Evolutionary conservation across 1,140 invertebrate genomes (phyloP), one percentile per base, ranked within the genome.

Genomic region (Scaptomyza pallida): DNA sequence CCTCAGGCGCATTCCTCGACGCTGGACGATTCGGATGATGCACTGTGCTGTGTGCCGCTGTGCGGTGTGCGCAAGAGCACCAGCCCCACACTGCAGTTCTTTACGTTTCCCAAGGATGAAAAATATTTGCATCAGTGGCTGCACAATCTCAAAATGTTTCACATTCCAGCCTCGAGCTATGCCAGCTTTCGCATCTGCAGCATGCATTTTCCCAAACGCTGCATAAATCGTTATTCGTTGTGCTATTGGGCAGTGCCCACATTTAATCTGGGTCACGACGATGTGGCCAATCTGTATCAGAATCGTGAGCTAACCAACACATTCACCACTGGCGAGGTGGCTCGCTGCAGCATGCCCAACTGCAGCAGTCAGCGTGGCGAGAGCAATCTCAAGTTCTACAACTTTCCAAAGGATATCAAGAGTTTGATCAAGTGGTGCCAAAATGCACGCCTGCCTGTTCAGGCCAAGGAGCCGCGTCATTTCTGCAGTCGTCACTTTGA

Each of bases 181-280:
- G 30, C 59, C 3, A 76, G 35, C 21, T 90, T 75, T 63, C 78
- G 89, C 5, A 90, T 90, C 40, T 90, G 89, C 45, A 90, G 89
- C 56, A 85, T 90, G 75, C 89, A 90, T 64, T 90, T 90, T 19
- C 89, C 89, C 2, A 90, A 90, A 51, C 89, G 89, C 19, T 90
- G 89, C 40, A 90, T 90, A 5, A 90, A 90, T 68, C 81, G 81
- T 1, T 90, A 90, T 44, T 90, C 89, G 0, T 33, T 90, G 30
- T 90, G 89, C 69, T 90, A 90, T 57, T 90, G 89, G 89, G 89
- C 89, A 2, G 89, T 90, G 63, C 89, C 89, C 5, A 90, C 89
- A 1, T 90, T 90, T 17, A 90, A 90, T 74, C 54, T 90, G 47
- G 89, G 89, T 1, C 89, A 90, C 23, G 89, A 90, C 12, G 89